These are phyloP conservation scores for Ficedula albicollis DNA, from an alignment of 2,797 vertebrate species.

Conservation along the genomic window DNA sequence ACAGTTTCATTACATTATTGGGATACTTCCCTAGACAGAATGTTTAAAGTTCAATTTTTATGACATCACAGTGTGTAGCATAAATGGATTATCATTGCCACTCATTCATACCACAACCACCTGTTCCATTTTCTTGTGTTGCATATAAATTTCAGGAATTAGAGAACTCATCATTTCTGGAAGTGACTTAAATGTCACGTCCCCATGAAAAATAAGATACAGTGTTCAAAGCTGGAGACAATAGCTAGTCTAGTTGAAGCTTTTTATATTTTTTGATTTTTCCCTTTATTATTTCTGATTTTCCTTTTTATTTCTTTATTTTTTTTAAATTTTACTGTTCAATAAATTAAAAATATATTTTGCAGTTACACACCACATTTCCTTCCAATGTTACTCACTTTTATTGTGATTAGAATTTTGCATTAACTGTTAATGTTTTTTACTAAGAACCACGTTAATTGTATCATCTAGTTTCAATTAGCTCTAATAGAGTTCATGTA, in stretches of 20 bases:
- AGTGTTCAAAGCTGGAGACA: not conserved
- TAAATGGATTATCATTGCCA: not conserved
- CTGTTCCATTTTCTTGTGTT: constrained; percentile 19
- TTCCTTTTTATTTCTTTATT: not conserved
- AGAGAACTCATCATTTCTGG: constrained; percentile 11
- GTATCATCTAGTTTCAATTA: constrained; percentile 82
- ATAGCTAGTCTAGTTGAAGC: not conserved
- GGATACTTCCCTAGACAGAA: not conserved
- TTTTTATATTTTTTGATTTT: constrained; percentile 5
- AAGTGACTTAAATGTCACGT: constrained; percentile 34
- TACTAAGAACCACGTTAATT: constrained; percentile 78
- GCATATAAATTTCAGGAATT: not conserved
- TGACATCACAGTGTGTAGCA: not conserved
- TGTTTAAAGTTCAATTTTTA: constrained; percentile 15
- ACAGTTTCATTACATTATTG: not conserved
- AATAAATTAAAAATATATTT: constrained; percentile 59
- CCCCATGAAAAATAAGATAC: not conserved
- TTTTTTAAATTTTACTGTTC: constrained; percentile 60
- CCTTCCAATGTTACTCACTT: constrained; percentile 51
- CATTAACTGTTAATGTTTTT: constrained; percentile 75
- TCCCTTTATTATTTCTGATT: not conserved
- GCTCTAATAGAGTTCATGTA: constrained; percentile 72
- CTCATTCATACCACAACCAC: not conserved
- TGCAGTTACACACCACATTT: constrained; percentile 66
- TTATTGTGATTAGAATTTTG: constrained; percentile 76